Conservation (phyloP, 2,113 vertebrate species). For the Gulo gulo region DNA sequence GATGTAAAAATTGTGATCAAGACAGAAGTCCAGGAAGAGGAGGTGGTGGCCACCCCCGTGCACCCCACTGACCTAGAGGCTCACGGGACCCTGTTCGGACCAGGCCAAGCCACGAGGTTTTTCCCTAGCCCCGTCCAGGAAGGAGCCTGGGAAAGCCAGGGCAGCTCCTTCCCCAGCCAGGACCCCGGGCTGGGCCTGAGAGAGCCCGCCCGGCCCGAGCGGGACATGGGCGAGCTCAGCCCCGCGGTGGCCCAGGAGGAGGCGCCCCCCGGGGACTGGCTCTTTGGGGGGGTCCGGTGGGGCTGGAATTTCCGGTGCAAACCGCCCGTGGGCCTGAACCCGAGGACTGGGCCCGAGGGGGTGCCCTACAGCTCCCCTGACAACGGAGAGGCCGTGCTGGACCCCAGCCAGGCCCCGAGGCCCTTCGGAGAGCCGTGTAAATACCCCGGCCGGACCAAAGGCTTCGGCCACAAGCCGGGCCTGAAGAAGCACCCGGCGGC, state of each 20-base stretch:
- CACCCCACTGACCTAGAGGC: constrained; percentile 76
- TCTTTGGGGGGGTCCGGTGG: constrained; percentile 75
- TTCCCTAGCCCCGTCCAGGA: constrained; percentile 81
- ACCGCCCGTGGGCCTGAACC: constrained; percentile 68
- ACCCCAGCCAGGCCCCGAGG: constrained; percentile 68
- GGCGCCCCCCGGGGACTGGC: constrained; percentile 63
- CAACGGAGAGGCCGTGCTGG: constrained; percentile 66
- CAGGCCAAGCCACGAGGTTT: constrained; percentile 67
- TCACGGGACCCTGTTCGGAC: constrained; percentile 70
- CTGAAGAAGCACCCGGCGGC: constrained; percentile 62
- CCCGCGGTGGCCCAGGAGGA: constrained; percentile 57
- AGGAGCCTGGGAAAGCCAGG: constrained; percentile 76
- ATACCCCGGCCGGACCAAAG: constrained; percentile 79
- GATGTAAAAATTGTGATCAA: constrained; percentile 80
- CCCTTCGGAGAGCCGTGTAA: constrained; percentile 78
- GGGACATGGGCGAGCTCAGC: constrained; percentile 75
- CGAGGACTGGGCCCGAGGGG: constrained; percentile 64
- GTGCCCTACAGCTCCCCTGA: constrained; percentile 73
- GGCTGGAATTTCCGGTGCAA: constrained; percentile 79
- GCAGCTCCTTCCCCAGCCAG: constrained; percentile 57
- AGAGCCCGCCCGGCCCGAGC: constrained; percentile 75
- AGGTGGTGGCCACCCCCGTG: constrained; percentile 71
- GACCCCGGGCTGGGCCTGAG: constrained; percentile 75
- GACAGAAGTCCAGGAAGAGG: constrained; percentile 77
- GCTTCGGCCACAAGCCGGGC: constrained; percentile 72